phyloP scores from a whole-genome alignment of 2,113 vertebrate species.

The Narcine bancroftii region DNA sequence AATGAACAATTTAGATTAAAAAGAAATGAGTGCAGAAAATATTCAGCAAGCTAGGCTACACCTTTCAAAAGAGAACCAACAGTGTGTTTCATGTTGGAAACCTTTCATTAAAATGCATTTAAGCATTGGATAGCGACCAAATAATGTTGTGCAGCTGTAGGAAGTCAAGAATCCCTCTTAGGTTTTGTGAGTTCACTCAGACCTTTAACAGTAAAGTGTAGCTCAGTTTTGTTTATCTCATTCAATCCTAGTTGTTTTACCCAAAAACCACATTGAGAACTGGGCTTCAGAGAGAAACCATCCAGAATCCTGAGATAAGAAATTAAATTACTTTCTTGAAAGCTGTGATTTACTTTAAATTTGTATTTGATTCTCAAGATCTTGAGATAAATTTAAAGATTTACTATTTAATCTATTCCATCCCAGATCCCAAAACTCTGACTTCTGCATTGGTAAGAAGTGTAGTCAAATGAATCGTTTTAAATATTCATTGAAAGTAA shows the following conservation, averaged over 20 bases:
- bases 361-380: constrained; percentile 6
- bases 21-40: too few species aligned
- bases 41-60: too few species aligned
- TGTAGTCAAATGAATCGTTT: constrained; percentile 1
- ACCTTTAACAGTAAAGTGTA: neutral
- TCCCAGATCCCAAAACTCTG: neutral
- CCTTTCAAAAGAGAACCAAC: too few species aligned
- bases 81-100: too few species aligned
- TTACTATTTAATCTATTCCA: neutral
- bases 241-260: neutral
- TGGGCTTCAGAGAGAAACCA: neutral
- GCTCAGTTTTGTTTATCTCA: neutral
- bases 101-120: neutral
- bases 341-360: neutral
- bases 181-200: neutral
- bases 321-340: neutral
- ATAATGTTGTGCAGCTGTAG: neutral
- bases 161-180: neutral
- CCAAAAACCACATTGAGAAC: neutral
- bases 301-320: neutral
- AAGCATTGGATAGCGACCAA: neutral
- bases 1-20: too few species aligned
- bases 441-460: neutral
- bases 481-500: constrained; percentile 16
- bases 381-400: neutral